Base-by-base conservation (phyloP, 1,140 invertebrate species). In the Stegodyphus dumicola region DNA sequence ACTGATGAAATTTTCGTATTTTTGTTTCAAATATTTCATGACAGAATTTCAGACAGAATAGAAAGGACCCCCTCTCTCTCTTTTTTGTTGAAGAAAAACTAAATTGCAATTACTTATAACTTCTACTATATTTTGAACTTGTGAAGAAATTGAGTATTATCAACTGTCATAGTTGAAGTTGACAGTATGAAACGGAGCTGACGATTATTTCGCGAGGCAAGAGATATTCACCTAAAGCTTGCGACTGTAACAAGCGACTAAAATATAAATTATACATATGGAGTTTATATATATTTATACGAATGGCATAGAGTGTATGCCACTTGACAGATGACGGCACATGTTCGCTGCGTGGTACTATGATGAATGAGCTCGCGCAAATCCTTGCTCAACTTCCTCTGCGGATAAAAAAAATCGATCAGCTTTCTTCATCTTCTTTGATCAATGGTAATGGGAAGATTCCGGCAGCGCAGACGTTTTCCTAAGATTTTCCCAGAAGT, bases 351-450 rank as follows among this genome's bases (percentile, higher is more conserved):
- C 70, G 56, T 54, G 11, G 70, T 75, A 75, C 71, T 52, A 75
- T 83, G 80, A 83, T 75, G 80, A 83, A 83, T 83, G 80, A 74
- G 78, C 49, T 17, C 49, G 77, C 65, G 53, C 69, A 80, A 80
- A 80, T 80, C 79, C 80, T 67, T 74, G 70, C 71, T 83, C 71
- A 83, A 83, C 70, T 74, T 67, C 70, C 52, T 75, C 51, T 49
- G 13, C 15, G 49, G 60, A 74, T 73, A 66, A 75, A 53, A 83
- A 74, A 83, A 83, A 83, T 83, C 80, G 80, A 83, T 83, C 70
- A 18, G 56, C 71, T 83, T 74, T 54, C 71, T 66, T 83, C 79
- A 83, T 83, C 80, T 83, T 65, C 71, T 83, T 83, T 83, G 80
- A 83, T 83, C 80, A 83, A 83, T 83, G 71, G 71, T 83, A 83